Percentiles rank a stretch among this genome's conserved stretches.
Evolutionary conservation across 2,797 vertebrate species (phyloP).

Genomic region (Clarias platycephalus): DNA sequence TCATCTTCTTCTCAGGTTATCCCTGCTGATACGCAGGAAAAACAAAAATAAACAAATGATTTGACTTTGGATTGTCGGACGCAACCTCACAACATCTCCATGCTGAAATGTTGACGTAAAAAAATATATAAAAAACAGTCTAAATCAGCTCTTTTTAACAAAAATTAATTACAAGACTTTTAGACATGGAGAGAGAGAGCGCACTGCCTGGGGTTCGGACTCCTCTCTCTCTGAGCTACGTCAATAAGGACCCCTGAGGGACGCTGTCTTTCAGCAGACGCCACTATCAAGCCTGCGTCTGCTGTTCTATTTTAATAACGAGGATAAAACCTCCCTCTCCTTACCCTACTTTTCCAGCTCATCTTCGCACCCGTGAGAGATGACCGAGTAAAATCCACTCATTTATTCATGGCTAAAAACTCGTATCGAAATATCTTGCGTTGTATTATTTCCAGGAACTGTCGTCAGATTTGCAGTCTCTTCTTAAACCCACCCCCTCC

Average conservation of each 20-base stretch:
- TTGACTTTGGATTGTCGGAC: constrained; percentile 23
- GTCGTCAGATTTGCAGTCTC: neutral
- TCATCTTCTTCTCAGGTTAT: neutral
- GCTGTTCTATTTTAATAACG: constrained; percentile 12
- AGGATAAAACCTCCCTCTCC: neutral
- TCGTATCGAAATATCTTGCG: neutral
- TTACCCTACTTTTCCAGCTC: constrained; percentile 2
- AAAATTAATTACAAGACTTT: neutral
- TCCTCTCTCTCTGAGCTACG: neutral
- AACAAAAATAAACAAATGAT: neutral
- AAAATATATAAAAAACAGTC: neutral
- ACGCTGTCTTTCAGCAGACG: neutral
- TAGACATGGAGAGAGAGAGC: neutral
- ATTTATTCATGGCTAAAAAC: neutral
- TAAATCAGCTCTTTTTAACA: neutral
- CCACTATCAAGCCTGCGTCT: neutral
- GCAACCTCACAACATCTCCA: neutral
- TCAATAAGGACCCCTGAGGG: neutral
- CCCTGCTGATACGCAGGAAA: constrained; percentile 5
- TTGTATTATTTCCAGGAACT: neutral
- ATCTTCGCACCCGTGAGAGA: neutral
- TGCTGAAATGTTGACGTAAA: neutral
- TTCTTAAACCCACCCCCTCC: no score
- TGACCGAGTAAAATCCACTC: neutral
- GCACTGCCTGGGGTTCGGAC: neutral